phyloP scores from a whole-genome alignment of 2,113 vertebrate species.

The Okapia johnstoni region DNA sequence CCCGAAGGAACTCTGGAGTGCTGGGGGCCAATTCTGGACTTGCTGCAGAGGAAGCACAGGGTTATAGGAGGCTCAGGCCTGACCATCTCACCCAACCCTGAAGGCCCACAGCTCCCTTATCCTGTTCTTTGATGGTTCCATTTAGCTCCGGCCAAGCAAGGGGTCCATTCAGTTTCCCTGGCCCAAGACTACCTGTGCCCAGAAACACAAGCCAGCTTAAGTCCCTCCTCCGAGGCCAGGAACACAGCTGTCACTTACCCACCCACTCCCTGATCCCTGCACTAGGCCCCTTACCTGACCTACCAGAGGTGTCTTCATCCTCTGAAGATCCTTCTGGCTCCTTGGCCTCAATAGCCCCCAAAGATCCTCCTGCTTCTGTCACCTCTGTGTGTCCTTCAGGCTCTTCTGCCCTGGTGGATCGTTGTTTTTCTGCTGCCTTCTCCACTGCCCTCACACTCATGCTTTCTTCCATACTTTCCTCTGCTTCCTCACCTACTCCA shows the following conservation, averaged over 20 bases:
- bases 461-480: neutral
- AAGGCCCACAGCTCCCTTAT: neutral
- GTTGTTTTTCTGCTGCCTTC: neutral
- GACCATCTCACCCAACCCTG: neutral
- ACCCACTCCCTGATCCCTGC: neutral
- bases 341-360: neutral
- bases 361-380: neutral
- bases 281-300: conserved; percentile 7
- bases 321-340: conserved; percentile 23
- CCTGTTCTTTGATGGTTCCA: neutral
- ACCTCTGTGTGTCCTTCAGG: neutral
- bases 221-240: neutral
- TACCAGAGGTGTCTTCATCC: neutral
- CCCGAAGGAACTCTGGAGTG: conserved; percentile 34
- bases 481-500: neutral
- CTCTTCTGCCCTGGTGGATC: neutral
- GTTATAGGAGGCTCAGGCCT: neutral
- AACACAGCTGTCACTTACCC: neutral
- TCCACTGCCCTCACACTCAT: neutral
- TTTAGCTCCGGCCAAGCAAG: neutral
- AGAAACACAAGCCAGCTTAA: neutral
- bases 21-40: conserved; percentile 58
- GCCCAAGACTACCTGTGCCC: neutral
- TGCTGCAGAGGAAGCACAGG: conserved; percentile 26
- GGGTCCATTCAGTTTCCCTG: neutral